Conservation (phyloP, 2,797 vertebrate species). For the Acanthurus lineatus region DNA sequence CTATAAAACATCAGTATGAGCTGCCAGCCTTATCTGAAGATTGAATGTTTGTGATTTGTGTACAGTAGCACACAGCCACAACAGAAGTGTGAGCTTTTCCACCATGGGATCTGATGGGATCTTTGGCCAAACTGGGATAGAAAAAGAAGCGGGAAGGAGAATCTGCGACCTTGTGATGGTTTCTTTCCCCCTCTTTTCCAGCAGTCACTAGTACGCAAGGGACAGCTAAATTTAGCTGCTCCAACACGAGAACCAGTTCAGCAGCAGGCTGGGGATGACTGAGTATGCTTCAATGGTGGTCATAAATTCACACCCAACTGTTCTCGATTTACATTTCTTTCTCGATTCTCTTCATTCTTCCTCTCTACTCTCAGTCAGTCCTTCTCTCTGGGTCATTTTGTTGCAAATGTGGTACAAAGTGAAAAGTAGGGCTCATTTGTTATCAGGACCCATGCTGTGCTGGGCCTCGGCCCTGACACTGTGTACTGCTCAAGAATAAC, state of each 20-base stretch:
- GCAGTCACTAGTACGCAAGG: conserved; percentile 60
- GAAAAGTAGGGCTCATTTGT: conserved; percentile 82
- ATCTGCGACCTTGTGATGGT: conserved; percentile 72
- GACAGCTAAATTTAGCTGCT: conserved; percentile 82
- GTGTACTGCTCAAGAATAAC: conserved; percentile 3
- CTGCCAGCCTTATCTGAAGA: conserved; percentile 33
- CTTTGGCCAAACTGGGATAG: conserved; percentile 21
- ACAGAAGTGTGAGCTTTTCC: background rate
- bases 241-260: conserved; percentile 74
- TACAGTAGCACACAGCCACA: background rate
- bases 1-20: conserved; percentile 33
- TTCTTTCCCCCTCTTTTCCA: conserved; percentile 43
- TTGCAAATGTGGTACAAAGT: conserved; percentile 73
- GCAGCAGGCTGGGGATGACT: conserved; percentile 75
- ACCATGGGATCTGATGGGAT: background rate
- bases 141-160: conserved; percentile 42
- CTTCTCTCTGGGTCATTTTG: conserved; percentile 71
- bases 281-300: conserved; percentile 65
- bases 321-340: conserved; percentile 62
- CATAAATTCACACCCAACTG: conserved; percentile 76
- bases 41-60: conserved; percentile 27
- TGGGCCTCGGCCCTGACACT: conserved; percentile 11
- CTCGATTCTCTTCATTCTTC: conserved; percentile 21
- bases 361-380: conserved; percentile 35
- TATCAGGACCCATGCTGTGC: conserved; percentile 46